Percentiles rank a stretch among this genome's conserved stretches.
Evolutionary conservation across 2,113 vertebrate species (phyloP).

Genomic region (Coregonus clupeaformis): DNA sequence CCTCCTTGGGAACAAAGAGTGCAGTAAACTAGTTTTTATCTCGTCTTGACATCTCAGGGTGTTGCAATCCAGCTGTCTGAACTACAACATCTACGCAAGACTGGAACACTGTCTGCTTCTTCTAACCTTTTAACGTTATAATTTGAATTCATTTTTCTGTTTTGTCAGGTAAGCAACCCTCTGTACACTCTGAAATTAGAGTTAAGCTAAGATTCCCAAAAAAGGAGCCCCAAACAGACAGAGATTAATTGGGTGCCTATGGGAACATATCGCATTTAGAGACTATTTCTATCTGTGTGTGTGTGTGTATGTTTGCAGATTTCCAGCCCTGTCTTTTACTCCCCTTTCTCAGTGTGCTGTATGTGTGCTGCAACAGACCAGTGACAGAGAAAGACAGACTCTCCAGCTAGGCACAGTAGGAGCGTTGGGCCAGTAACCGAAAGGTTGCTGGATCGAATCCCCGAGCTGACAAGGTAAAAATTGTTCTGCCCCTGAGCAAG

Average conservation of each 20-base stretch:
- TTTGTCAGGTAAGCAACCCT: constrained; percentile 1
- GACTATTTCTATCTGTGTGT: not conserved
- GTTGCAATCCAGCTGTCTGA: constrained; percentile 31
- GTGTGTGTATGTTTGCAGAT: constrained; percentile 3
- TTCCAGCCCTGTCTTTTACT: not conserved
- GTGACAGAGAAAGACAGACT: constrained; percentile 24
- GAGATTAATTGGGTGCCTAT: constrained; percentile 28
- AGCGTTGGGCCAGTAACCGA: no score
- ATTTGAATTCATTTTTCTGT: constrained; percentile 10
- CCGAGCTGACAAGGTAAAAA: no score
- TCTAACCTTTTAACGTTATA: constrained; percentile 2
- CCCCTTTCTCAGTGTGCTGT: not conserved
- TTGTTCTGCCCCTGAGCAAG: no score
- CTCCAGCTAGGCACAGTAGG: no score
- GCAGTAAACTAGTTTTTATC: not conserved
- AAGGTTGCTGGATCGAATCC: no score
- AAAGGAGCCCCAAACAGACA: no score
- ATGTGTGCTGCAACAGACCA: constrained; percentile 9
- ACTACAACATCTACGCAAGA: constrained; percentile 22
- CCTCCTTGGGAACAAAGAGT: not conserved
- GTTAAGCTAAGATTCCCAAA: constrained; percentile 21
- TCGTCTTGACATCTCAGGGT: constrained; percentile 4
- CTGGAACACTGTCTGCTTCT: not conserved
- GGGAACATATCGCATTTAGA: constrained; percentile 39
- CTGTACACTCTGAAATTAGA: constrained; percentile 16